Evolutionary conservation across 2,113 vertebrate species (phyloP), one percentile per base, ranked within the genome.

Genomic region (Brachyistius frenatus): DNA sequence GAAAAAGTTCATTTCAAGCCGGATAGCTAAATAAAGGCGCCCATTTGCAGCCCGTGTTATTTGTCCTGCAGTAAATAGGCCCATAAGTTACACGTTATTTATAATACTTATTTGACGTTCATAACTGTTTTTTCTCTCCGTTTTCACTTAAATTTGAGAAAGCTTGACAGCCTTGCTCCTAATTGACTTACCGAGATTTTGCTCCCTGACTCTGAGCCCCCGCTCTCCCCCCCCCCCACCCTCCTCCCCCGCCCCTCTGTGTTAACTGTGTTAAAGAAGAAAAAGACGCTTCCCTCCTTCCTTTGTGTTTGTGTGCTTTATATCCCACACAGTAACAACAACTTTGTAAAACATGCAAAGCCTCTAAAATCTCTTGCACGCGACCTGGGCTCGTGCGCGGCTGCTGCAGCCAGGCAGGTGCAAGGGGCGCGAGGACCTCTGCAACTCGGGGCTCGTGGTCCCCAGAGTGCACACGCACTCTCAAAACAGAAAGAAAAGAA

Each of bases 291-390:
- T 10, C 77, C 70, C 67, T 23, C 60, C 73, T 60, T 31, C 44
- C 47, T 30, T 4, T 56, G 6, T 23, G 15, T 37, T 44, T 71
- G 39, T 62, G 39, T 49, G 13, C 65, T 85, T 83, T 89, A 61
- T 76, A 81, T 73, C 77, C 73, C 81, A 71, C 88, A 80, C 82
- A 87, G 81, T 56, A 83, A 86, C 84, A 91, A 78, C 84, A 93
- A 93, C 86, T 93, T 94, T 92, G 86, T 93, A 93, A 95, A 94
- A 93, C 91, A 95, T 94, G 94, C 93, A 94, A 95, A 95, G 93
- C 93, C 80, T 56, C 88, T 81, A 72, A 91, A 94, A 95, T 95
- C 94, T 93, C 92, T 82, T 91, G 94, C 94, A 95, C 94, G 92
- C 93, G 94, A 95, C 91, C 88, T 70, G 89, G 83, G 85, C 90